These are phyloP conservation scores for Rhopalosiphum padi DNA, from an alignment of 1,140 invertebrate genomes.

Conservation along the genomic window DNA sequence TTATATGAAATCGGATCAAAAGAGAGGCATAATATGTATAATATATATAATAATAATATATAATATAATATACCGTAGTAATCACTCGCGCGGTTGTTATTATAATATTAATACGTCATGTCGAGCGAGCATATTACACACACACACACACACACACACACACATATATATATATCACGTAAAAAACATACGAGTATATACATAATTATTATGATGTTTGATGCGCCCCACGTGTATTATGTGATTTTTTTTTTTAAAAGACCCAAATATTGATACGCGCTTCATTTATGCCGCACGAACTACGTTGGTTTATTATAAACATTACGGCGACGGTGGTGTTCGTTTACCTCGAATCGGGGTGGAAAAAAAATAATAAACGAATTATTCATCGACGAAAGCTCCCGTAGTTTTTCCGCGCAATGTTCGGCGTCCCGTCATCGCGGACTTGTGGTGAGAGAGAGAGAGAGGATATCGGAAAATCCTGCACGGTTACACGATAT, in stretches of 20 bases:
- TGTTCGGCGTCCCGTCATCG: neutral
- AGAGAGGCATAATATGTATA: neutral
- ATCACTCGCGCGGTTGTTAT: neutral
- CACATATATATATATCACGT: neutral
- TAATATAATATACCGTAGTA: neutral
- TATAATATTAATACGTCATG: constrained; percentile 16
- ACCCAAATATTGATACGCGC: constrained; percentile 1
- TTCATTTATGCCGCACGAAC: neutral
- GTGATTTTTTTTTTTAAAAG: neutral
- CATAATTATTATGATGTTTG: neutral
- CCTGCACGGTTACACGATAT: neutral
- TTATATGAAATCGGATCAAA: neutral
- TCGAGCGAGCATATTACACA: neutral
- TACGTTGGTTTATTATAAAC: neutral
- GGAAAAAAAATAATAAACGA: constrained; percentile 29
- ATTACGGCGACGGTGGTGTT: neutral
- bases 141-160: neutral
- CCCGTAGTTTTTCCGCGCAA: neutral
- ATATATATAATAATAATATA: neutral
- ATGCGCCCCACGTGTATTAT: neutral
- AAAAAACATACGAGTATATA: neutral
- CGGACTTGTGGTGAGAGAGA: neutral
- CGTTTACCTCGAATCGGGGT: constrained; percentile 30
- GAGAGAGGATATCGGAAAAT: neutral
- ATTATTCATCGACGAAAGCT: constrained; percentile 8